Conservation (phyloP, 2,888 invertebrate species). For the Julus scandinavius region DNA sequence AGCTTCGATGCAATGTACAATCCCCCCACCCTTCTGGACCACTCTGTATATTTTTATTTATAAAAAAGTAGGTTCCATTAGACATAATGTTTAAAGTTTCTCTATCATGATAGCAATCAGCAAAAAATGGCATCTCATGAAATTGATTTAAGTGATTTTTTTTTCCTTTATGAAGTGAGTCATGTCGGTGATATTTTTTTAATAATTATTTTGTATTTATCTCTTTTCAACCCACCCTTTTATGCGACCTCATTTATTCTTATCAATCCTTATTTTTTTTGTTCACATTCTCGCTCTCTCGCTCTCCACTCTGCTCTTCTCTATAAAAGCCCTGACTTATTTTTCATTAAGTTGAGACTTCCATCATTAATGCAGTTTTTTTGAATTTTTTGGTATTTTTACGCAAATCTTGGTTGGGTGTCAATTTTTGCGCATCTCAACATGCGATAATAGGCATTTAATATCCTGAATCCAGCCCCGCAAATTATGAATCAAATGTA, state of each 20-base stretch:
- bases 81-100: background rate
- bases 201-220: slow-evolving; percentile 19
- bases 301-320: background rate
- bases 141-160: background rate
- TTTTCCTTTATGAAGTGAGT: background rate
- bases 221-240: background rate
- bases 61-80: background rate
- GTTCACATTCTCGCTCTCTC: background rate
- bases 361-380: background rate
- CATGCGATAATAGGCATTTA: slow-evolving; percentile 29
- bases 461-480: slow-evolving; percentile 29
- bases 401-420: slow-evolving; percentile 8
- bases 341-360: slow-evolving; percentile 5
- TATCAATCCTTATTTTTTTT: background rate
- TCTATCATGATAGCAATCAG: background rate
- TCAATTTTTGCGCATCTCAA: slow-evolving; percentile 5
- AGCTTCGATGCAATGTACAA: too few species aligned
- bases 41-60: too few species aligned
- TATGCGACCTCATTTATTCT: background rate
- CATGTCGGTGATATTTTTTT: background rate
- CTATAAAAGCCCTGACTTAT: background rate
- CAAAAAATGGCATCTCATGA: background rate
- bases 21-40: too few species aligned
- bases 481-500: slow-evolving; percentile 36
- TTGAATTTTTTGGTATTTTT: background rate